Evolutionary conservation across 2,888 invertebrate genomes (phyloP).

Genomic region (Drosophila ochracea): DNA sequence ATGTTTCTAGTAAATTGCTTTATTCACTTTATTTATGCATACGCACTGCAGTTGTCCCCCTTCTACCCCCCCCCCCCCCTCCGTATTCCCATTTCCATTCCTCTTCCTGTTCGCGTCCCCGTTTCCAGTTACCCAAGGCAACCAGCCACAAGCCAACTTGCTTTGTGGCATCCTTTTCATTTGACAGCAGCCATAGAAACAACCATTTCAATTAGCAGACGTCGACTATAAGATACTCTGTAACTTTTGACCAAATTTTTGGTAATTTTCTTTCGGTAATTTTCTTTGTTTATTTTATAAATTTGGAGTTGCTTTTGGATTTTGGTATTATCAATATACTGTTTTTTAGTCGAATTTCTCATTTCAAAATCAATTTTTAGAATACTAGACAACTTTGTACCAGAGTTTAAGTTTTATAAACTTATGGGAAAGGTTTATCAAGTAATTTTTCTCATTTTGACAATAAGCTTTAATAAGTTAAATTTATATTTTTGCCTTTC

Average conservation of each 20-base stretch:
- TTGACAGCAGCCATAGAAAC: conserved; percentile 17
- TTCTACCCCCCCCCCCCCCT: not conserved
- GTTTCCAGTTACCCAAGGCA: conserved; percentile 25
- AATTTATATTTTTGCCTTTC: not conserved
- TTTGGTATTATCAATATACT: accelerated
- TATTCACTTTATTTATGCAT: conserved; percentile 25
- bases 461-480: not conserved
- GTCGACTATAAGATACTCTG: conserved; percentile 20
- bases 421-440: not conserved
- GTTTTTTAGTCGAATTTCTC: not conserved
- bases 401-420: accelerated
- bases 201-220: not conserved
- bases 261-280: not conserved
- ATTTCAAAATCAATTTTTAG: not conserved
- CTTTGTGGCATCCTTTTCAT: conserved; percentile 55
- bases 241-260: not conserved
- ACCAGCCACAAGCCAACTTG: conserved; percentile 42
- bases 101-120: not conserved
- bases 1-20: conserved; percentile 18
- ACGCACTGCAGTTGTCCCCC: conserved; percentile 49
- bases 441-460: accelerated
- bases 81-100: not conserved
- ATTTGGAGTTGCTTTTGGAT: too few species aligned
- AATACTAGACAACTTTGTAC: not conserved
- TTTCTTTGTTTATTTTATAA: not conserved